Evolutionary conservation across 2,797 vertebrate species (phyloP).

Genomic region (Neosilurus hyrtlii): DNA sequence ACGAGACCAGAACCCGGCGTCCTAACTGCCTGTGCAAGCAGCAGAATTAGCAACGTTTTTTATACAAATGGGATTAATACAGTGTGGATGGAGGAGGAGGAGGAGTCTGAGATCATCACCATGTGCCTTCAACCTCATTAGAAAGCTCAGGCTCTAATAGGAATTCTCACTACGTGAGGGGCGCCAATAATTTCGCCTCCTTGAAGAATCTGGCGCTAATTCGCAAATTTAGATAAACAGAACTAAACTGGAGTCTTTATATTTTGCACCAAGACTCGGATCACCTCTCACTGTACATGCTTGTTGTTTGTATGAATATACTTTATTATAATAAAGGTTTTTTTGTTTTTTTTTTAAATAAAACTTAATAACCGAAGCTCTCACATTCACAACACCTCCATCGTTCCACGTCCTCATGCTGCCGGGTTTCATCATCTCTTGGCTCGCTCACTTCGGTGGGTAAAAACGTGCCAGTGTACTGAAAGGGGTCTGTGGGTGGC

Average conservation of each 20-base stretch:
- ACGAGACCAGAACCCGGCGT: not conserved
- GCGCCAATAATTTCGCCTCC: not conserved
- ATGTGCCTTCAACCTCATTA: not conserved
- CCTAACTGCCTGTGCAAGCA: not conserved
- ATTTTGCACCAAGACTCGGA: no score
- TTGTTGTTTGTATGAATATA: not conserved
- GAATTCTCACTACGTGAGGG: not conserved
- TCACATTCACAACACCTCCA: not conserved
- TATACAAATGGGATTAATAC: not conserved
- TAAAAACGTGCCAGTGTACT: slow-evolving; percentile 3
- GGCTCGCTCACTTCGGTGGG: slow-evolving; percentile 32
- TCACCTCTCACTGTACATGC: not conserved
- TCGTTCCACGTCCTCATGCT: not conserved
- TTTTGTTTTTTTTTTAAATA: not conserved
- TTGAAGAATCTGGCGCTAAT: not conserved
- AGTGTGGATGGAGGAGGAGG: not conserved
- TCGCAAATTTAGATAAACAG: not conserved
- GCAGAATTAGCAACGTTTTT: no score
- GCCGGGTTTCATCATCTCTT: slow-evolving; percentile 39
- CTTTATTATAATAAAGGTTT: not conserved
- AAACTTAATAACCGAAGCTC: not conserved
- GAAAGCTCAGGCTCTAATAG: no score
- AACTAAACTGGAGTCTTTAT: not conserved
- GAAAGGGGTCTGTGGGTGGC: slow-evolving; percentile 56
- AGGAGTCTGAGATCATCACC: not conserved